Percentiles rank a stretch among this genome's conserved stretches.
These are phyloP conservation scores for Melanotaenia pygmaea DNA, from an alignment of 2,797 vertebrate species.

Conservation along the genomic window DNA sequence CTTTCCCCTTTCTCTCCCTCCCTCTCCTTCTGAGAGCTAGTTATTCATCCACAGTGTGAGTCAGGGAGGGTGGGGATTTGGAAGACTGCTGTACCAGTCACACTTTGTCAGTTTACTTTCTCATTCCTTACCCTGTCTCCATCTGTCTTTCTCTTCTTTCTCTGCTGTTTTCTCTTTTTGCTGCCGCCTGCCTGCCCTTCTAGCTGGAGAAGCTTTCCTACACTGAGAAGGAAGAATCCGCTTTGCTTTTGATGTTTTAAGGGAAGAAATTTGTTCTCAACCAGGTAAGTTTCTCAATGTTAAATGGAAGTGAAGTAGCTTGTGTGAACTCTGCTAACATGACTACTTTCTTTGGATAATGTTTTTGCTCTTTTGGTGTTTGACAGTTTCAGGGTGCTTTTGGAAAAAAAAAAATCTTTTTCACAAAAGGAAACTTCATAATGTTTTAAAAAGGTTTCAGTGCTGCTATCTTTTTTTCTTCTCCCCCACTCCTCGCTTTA, in stretches of 20 bases:
- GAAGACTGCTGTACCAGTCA: constrained; percentile 86
- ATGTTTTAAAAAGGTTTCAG: constrained; percentile 34
- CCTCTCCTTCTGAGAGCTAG: constrained; percentile 70
- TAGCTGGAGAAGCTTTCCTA: constrained; percentile 39
- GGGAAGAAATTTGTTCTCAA: constrained; percentile 27
- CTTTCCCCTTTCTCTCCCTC: constrained; percentile 46
- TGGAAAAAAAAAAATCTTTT: background rate
- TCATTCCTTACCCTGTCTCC: constrained; percentile 49
- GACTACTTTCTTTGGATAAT: constrained; percentile 5
- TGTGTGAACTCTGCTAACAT: constrained; percentile 20
- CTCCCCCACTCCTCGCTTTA: background rate
- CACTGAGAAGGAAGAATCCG: constrained; percentile 33
- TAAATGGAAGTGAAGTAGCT: constrained; percentile 28
- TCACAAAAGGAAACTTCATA: background rate
- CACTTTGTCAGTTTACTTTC: constrained; percentile 78
- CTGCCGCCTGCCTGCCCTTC: constrained; percentile 41
- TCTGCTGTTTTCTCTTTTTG: constrained; percentile 39
- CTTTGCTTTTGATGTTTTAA: constrained; percentile 51
- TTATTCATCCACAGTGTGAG: constrained; percentile 86
- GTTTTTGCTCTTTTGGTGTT: constrained; percentile 16
- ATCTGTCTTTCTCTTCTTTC: constrained; percentile 35
- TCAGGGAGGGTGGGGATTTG: constrained; percentile 83
- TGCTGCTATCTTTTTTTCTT: constrained; percentile 1
- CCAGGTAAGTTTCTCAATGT: constrained; percentile 61
- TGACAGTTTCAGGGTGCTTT: constrained; percentile 3